phyloP scores from a whole-genome alignment of 2,113 vertebrate species.

The Salvator merianae region DNA sequence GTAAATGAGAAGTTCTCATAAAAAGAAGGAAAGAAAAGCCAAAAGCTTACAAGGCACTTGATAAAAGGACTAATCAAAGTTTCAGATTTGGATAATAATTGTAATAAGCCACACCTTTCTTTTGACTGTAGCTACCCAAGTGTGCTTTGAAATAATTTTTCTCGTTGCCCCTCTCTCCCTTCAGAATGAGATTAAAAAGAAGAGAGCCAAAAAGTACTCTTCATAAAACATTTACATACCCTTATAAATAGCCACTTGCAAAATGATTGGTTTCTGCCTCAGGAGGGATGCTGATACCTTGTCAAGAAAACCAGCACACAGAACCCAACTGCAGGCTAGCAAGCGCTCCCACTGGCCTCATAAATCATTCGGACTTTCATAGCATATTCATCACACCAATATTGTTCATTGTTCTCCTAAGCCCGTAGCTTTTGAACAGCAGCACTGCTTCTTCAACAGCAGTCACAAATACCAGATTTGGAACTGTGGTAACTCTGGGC shows the following conservation, averaged over 20 bases:
- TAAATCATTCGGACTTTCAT: constrained; percentile 43
- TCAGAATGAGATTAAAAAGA: background rate
- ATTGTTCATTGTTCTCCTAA: constrained; percentile 37
- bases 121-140: background rate
- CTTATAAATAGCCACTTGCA: background rate
- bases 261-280: rapidly evolving
- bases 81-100: background rate
- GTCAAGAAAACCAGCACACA: rapidly evolving
- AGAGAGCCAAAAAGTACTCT: background rate
- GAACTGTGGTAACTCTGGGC: constrained; percentile 42
- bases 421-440: background rate
- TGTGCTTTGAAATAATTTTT: background rate
- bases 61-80: background rate
- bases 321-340: background rate
- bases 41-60: background rate
- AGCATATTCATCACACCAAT: rapidly evolving
- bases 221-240: background rate
- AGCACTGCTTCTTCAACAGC: background rate
- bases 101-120: background rate
- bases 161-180: background rate
- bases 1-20: background rate
- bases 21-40: background rate
- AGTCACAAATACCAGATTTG: background rate
- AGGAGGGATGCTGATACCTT: background rate
- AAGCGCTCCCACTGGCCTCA: constrained; percentile 6